Base-by-base conservation (phyloP, 2,888 invertebrate genomes). In the Drosophila gaucha region DNA sequence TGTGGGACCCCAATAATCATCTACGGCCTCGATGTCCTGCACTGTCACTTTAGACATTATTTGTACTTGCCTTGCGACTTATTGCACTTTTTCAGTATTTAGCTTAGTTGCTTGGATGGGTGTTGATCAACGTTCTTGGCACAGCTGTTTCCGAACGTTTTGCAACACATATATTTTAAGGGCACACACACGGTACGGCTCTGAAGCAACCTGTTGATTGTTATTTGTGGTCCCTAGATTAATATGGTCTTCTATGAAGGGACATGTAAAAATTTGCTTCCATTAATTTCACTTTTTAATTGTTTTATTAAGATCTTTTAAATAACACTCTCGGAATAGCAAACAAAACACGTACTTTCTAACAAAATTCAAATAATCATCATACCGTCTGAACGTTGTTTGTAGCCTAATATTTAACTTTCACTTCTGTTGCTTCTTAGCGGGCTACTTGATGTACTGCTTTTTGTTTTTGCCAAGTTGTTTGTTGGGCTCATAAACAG, bases 1-100 rank as follows among this genome's bases (percentile, higher is more conserved):
- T 2, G 97, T 97, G 51, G 97, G 97, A 1, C 97, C 97, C 95
- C 97, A 96, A 88, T 97, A 97, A 90, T 97, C 97, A 88, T 97
- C 97, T 65, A 97, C 96, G 2, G 97, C 96, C 92, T 97, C 97
- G 75, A 97, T 97, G 92, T 97, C 90, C 56, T 90, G 90, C 38
- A 90, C 90, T 6, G 90, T 90, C 18, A 90, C 85, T 71, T 90
- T 90, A 5, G 90, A 88, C 90, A 90, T 90, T 20, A 38, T 64
- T 44, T 6, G 6, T 12, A 12, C 9, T 39, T 30, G 12, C 22
- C 39, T 54, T 43, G 3, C 0, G 9, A 16, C 16, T 6, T 26
- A 36, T 22, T 49, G 22, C 1, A 41, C 26, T 64, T 59, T 30
- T 4, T 10, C n/a, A 24, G 14, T 30, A 44, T 41, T 28, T n/a